Evolutionary conservation across 35 echinoderm and acorn worm genomes (phyloP).

Genomic region (Heliocidaris tuberculata): DNA sequence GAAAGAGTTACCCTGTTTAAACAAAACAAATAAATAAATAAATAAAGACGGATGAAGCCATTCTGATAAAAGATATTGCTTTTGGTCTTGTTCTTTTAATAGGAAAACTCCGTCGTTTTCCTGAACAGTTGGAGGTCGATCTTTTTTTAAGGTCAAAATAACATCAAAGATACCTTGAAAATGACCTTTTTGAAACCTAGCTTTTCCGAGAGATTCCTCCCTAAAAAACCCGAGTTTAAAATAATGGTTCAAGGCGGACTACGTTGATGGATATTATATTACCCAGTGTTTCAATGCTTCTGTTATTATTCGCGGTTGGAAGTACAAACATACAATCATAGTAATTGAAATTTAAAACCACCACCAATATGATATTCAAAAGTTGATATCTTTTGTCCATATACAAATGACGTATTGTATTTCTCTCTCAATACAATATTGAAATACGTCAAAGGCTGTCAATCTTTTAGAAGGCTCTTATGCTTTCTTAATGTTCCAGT

Average conservation of each 20-base stretch:
- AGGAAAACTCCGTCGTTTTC: too few species aligned
- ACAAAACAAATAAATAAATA: too few species aligned
- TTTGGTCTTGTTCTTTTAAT: too few species aligned
- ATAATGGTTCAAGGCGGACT: background rate
- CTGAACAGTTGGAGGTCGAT: too few species aligned
- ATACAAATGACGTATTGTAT: background rate
- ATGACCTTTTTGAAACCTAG: background rate
- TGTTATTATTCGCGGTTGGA: background rate
- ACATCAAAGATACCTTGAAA: background rate
- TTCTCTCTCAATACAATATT: background rate
- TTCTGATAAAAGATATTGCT: too few species aligned
- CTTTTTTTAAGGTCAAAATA: too few species aligned
- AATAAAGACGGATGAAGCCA: too few species aligned
- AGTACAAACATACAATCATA: background rate
- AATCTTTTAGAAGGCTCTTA: too few species aligned
- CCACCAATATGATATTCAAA: background rate
- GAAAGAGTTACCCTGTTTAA: too few species aligned
- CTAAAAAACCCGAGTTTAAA: background rate
- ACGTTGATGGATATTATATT: background rate
- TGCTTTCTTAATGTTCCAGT: background rate
- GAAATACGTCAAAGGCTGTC: background rate
- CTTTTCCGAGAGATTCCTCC: background rate
- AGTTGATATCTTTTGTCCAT: background rate
- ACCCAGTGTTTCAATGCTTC: background rate
- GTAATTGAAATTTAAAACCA: conserved; percentile 13